Evolutionary conservation across 2,888 invertebrate genomes (phyloP), one percentile per base, ranked within the genome.

Genomic region (Dusona sp.): DNA sequence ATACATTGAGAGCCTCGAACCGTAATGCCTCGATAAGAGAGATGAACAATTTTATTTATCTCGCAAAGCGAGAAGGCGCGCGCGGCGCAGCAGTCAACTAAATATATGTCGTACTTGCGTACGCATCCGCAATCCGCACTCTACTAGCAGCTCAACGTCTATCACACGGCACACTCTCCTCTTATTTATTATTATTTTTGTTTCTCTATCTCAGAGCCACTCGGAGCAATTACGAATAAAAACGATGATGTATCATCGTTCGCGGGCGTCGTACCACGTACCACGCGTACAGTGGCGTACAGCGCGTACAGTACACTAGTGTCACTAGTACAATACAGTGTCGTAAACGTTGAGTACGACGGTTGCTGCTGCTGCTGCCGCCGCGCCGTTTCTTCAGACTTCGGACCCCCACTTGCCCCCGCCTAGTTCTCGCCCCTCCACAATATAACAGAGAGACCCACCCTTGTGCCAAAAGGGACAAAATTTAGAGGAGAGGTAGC

Each of bases 211-310:
- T 29, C 29, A 61, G 61, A 61, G 61, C 61, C 29, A 61, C 61
- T 61, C 61, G 25, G 61, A 61, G 61, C 29, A 61, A 61, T 61
- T 25, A 61, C 61, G 29, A 61, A 61, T 61, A 29, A 29, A 61
- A 61, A 61, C 61, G 61, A 61, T 61, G 61, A 61, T 61, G 61
- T 61, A 61, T 61, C 61, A 61, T 61, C 61, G 61, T 61, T 29
- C 61, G 16, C 61, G 61, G 29, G 29, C 16, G 29, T 61, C 61
- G 61, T 61, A 61, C 61, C 57, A 57, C 61, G 61, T 61, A 61
- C 61, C 57, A 57, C 57, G 57, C 57, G 57, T 57, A 57, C 57
- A 57, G 57, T 57, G 57, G 57, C 57, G 57, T 57, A 57, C 57
- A 57, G 57, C 57, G 57, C 57, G 25, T 25, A 57, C 57, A 57